Percentiles rank a stretch among this genome's conserved stretches.
Evolutionary conservation across 35 echinoderm and acorn worm genomes (phyloP).

Genomic region (Strongylocentrotus purpuratus): DNA sequence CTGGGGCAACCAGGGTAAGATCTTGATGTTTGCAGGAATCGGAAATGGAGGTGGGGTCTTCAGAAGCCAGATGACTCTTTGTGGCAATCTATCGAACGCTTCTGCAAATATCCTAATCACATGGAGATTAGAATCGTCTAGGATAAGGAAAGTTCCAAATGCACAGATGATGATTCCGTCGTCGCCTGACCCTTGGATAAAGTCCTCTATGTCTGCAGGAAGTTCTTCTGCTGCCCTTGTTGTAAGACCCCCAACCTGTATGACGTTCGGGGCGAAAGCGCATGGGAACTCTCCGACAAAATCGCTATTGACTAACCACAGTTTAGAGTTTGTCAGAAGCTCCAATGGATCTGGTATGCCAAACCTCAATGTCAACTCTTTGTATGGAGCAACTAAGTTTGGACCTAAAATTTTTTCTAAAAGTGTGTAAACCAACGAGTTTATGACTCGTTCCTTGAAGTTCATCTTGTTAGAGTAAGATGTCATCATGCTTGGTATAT

Average conservation of each 20-base stretch:
- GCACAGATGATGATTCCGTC: constrained; percentile 26
- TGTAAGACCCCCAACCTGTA: constrained; percentile 20
- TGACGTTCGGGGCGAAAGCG: constrained; percentile 22
- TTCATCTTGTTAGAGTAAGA: neutral
- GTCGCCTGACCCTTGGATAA: neutral
- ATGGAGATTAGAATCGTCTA: neutral
- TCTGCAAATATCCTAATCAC: neutral
- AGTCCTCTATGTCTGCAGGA: neutral
- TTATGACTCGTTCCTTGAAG: neutral
- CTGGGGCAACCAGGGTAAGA: constrained; percentile 16
- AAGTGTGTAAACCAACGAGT: neutral
- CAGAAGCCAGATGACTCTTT: constrained; percentile 38
- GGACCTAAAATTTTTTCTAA: neutral
- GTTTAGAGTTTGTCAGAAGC: neutral
- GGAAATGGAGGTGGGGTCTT: neutral
- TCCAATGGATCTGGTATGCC: neutral
- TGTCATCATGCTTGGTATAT: neutral
- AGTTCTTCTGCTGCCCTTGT: neutral
- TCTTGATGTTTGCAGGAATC: neutral
- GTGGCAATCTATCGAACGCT: constrained; percentile 20
- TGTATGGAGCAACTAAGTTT: neutral
- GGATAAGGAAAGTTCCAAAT: neutral
- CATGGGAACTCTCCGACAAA: constrained; percentile 30
- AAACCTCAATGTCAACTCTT: neutral
- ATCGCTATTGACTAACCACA: constrained; percentile 42